These are phyloP conservation scores for Nemotelus pantherinus DNA, from an alignment of 2,888 invertebrate genomes.

Conservation along the genomic window DNA sequence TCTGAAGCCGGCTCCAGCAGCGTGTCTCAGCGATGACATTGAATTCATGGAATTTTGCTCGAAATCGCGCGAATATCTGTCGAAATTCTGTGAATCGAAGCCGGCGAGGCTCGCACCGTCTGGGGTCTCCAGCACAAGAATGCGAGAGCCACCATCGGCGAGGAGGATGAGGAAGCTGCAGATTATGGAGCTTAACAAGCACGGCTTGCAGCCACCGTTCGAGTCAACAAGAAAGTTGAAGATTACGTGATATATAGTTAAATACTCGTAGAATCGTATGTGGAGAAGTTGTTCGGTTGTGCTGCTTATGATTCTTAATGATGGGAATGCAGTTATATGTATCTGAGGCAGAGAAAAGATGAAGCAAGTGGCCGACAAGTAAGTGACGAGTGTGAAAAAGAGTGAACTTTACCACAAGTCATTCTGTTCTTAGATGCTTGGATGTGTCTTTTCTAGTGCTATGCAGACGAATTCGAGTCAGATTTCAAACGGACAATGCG, in stretches of 20 bases:
- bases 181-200: conserved; percentile 8
- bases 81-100: conserved; percentile 41
- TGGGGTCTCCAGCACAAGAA: neutral
- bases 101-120: conserved; percentile 25
- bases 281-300: neutral
- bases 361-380: neutral
- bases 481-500: neutral
- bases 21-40: conserved; percentile 37
- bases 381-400: neutral
- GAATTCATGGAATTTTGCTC: conserved; percentile 45
- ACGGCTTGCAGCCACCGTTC: conserved; percentile 37
- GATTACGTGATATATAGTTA: neutral
- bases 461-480: conserved; percentile 8
- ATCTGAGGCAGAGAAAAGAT: neutral
- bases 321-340: conserved; percentile 26
- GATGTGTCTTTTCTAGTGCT: conserved; percentile 5
- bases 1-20: conserved; percentile 14
- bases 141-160: conserved; percentile 8
- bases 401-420: neutral
- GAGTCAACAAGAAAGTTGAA: conserved; percentile 16
- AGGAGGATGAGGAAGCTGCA: conserved; percentile 21
- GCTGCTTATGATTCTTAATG: conserved; percentile 21
- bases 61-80: conserved; percentile 47
- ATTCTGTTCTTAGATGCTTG: conserved; percentile 12
- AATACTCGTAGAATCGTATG: neutral